A percentile compares a stretch with the other conserved stretches of the same genome.
These are phyloP conservation scores for Rhabdornis inornatus DNA, from an alignment of 2,113 vertebrate genomes.

Conservation along the genomic window DNA sequence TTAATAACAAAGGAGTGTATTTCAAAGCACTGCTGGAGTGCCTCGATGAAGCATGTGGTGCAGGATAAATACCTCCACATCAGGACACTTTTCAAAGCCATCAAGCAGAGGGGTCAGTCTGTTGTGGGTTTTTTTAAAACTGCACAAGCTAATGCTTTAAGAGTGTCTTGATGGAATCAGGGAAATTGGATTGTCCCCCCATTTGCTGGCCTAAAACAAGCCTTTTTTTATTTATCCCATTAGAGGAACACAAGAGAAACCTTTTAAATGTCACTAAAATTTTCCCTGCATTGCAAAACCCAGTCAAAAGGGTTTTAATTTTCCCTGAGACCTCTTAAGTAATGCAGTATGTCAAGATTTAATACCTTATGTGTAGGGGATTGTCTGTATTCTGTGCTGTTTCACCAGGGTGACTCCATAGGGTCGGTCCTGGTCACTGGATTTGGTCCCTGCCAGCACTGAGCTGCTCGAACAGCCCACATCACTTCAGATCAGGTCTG, in stretches of 20 bases:
- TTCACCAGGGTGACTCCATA: constrained; percentile 40
- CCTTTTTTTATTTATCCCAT: constrained; percentile 89
- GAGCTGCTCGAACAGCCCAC: neutral
- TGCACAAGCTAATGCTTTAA: constrained; percentile 86
- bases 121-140: constrained; percentile 72
- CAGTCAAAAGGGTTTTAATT: constrained; percentile 80
- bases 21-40: constrained; percentile 54
- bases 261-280: constrained; percentile 91
- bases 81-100: constrained; percentile 76
- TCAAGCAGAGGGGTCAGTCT: constrained; percentile 80
- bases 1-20: constrained; percentile 57
- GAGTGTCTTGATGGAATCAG: constrained; percentile 95
- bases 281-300: constrained; percentile 83
- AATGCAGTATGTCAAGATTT: constrained; percentile 77
- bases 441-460: neutral
- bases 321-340: constrained; percentile 76
- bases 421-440: neutral
- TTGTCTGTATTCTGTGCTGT: constrained; percentile 41
- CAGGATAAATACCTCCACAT: constrained; percentile 72
- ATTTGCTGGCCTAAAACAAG: constrained; percentile 93
- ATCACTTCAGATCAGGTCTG: neutral
- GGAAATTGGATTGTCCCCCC: constrained; percentile 98
- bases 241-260: constrained; percentile 86
- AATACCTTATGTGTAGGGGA: constrained; percentile 66
- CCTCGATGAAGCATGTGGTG: constrained; percentile 51